A percentile compares a stretch with the other conserved stretches of the same genome.
Evolutionary conservation across 2,888 invertebrate genomes (phyloP).

Genomic region (Mechanitis messenoides): DNA sequence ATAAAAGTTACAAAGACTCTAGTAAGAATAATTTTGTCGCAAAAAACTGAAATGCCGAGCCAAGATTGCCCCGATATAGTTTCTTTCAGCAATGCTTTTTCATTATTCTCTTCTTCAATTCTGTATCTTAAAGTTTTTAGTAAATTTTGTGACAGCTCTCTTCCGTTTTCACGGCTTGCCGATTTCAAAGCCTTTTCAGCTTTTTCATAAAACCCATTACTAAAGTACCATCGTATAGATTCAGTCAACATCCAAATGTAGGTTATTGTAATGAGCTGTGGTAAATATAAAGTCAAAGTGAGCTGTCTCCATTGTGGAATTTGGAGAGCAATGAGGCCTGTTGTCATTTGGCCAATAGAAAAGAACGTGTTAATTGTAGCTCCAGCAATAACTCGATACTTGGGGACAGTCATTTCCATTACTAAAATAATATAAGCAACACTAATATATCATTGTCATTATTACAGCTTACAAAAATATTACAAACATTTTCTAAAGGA

Average conservation of each 20-base stretch:
- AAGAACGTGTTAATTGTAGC: conserved; percentile 79
- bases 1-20: conserved; percentile 74
- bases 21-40: conserved; percentile 50
- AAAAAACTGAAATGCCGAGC: conserved; percentile 7
- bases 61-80: neutral
- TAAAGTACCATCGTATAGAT: conserved; percentile 81
- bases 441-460: neutral
- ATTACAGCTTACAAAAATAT: neutral
- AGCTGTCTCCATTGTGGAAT: conserved; percentile 79
- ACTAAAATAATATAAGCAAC: conserved; percentile 48
- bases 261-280: conserved; percentile 77
- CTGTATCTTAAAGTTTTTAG: conserved; percentile 37
- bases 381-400: conserved; percentile 79
- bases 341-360: conserved; percentile 78
- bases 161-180: conserved; percentile 74
- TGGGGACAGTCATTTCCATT: conserved; percentile 81
- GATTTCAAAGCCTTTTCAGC: conserved; percentile 73
- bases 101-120: conserved; percentile 7
- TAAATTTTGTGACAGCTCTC: conserved; percentile 55
- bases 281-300: conserved; percentile 77
- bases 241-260: conserved; percentile 80
- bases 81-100: neutral
- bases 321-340: conserved; percentile 78
- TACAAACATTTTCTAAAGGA: conserved; percentile 12
- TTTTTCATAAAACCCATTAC: conserved; percentile 75